phyloP scores from a whole-genome alignment of 2,113 vertebrate species.

The Herpailurus yagouaroundi region DNA sequence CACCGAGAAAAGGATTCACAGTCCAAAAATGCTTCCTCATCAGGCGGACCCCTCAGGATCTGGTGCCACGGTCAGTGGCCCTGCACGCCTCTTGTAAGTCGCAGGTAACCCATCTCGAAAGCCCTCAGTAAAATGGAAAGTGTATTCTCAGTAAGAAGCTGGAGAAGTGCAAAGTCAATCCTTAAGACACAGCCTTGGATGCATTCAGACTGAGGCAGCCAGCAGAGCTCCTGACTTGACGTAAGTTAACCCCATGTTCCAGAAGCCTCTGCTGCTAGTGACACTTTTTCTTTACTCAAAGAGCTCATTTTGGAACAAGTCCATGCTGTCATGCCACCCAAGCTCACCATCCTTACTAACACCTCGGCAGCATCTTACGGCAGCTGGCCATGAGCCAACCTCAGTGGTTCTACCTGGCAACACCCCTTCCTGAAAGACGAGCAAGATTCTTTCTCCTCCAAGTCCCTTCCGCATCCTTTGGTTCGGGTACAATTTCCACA shows the following conservation, averaged over 20 bases:
- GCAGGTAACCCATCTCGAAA: background rate
- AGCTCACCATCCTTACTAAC: background rate
- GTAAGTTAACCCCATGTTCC: background rate
- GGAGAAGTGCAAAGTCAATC: background rate
- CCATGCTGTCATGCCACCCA: background rate
- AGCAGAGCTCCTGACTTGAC: background rate
- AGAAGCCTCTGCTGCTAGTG: background rate
- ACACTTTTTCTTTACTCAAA: slow-evolving; percentile 15
- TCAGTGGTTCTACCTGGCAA: background rate
- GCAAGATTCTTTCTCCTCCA: background rate
- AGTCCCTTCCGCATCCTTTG: background rate
- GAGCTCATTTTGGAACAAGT: background rate
- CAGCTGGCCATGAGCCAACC: background rate
- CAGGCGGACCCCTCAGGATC: background rate
- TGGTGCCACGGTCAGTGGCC: background rate
- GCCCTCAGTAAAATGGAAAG: background rate
- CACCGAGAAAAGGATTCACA: background rate
- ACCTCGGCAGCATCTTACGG: background rate
- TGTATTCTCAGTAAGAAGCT: background rate
- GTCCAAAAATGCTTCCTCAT: background rate
- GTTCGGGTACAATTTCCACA: background rate
- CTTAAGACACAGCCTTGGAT: background rate
- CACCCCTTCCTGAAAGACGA: background rate
- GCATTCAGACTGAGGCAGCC: background rate
- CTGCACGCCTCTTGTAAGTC: background rate